phyloP scores from a whole-genome alignment of 2,888 invertebrate species.

The Carterocephalus palaemon region DNA sequence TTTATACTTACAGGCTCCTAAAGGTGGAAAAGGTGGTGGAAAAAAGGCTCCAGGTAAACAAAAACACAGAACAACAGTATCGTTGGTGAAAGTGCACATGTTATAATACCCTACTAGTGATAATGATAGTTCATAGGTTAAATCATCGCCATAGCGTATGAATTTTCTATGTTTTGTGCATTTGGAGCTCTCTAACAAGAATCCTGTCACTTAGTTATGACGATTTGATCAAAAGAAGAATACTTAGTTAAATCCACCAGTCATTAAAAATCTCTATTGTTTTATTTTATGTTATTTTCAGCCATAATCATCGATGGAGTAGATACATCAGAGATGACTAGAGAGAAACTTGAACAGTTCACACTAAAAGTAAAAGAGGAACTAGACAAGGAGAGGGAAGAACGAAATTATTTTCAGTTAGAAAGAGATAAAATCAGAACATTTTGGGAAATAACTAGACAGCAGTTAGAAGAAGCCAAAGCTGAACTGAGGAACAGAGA shows the following conservation, averaged over 20 bases:
- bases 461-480: slow-evolving; percentile 91
- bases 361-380: slow-evolving; percentile 91
- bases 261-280: too few relatives aligned
- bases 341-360: slow-evolving; percentile 95
- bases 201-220: too few relatives aligned
- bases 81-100: too few relatives aligned
- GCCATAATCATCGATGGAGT: slow-evolving; percentile 91
- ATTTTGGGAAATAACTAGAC: slow-evolving; percentile 96
- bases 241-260: background rate
- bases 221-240: too few relatives aligned
- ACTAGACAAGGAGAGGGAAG: slow-evolving; percentile 95
- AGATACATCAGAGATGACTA: slow-evolving; percentile 93
- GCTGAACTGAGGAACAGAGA: slow-evolving; percentile 83
- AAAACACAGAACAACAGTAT: background rate
- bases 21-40: slow-evolving; percentile 53
- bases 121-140: too few relatives aligned
- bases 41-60: slow-evolving; percentile 62
- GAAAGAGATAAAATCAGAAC: slow-evolving; percentile 96
- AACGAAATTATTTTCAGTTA: slow-evolving; percentile 95
- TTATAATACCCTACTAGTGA: too few relatives aligned
- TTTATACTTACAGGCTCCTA: slow-evolving; percentile 57
- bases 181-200: too few relatives aligned
- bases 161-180: too few relatives aligned
- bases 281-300: slow-evolving; percentile 40
- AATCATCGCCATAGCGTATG: too few relatives aligned